Base-by-base conservation (phyloP, 1,140 invertebrate genomes). In the Cyclargus thomasi region DNA sequence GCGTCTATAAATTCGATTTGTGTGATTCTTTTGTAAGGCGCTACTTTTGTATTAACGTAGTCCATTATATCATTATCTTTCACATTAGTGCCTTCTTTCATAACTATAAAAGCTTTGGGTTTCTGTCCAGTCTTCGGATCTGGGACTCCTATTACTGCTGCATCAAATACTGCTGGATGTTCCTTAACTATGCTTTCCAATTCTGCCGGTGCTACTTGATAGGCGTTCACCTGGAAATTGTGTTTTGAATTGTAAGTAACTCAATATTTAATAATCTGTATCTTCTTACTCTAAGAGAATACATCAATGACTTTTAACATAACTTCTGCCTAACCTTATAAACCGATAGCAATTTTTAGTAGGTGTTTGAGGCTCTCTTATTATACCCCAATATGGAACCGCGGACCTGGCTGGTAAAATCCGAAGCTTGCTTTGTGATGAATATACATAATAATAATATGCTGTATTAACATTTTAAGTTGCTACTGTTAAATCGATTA, bases 121-220 rank as follows among this genome's bases (percentile, higher is more conserved):
- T 93, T 90, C 90, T 98, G 97, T 7, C 96, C 97, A 64, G 88
- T 91, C 53, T 65, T 90, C 7, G 88, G 85, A 82, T 97, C 94
- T 0, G 95, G 94, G 63, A 97, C 87, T 1, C 97, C 97, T 73
- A 98, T 92, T 0, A 98, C 97, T 5, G 95, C 96, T 0, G 94
- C 96, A 79, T 98, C 97, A 20, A 89, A 79, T 1, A 98, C 91
- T 53, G 92, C 92, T 0, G 95, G 93, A 88, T 97, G 95, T 67
- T 91, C 92, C 68, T 95, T 92, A 11, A 98, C 78, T 6, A 97
- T 73, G 16, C 92, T 94, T 91, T 98, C 97, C 18, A 98, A 80
- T 84, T 97, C 96, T 0, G 97, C 96, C n/a, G 97, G 97, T 7
- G 96, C 92, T 3, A 98, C 97, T 94, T 97, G 93, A 71, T 90